Evolutionary conservation across 1,140 invertebrate genomes (phyloP).

Genomic region (Drosophila cardini): DNA sequence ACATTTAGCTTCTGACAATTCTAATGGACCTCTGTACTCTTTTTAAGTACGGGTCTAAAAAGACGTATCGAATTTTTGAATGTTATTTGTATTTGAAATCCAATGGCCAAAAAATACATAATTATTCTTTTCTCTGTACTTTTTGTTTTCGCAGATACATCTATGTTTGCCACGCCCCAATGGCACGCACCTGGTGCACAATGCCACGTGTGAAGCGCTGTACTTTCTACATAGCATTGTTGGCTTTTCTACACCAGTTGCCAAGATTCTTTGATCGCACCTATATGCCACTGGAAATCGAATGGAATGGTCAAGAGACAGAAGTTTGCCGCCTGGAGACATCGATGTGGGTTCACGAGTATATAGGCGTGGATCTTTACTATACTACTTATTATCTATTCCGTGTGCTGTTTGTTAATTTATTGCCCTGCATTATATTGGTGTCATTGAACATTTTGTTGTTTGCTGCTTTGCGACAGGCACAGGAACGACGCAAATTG

Average conservation of each 20-base stretch:
- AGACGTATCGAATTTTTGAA: no score
- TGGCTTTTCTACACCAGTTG: constrained; percentile 92
- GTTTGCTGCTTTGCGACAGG: constrained; percentile 92
- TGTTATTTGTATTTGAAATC: no score
- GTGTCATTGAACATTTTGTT: constrained; percentile 95
- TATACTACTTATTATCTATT: constrained; percentile 93
- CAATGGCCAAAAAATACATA: no score
- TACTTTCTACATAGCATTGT: constrained; percentile 90
- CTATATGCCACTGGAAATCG: constrained; percentile 85
- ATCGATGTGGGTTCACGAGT: constrained; percentile 88
- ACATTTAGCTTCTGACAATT: no score
- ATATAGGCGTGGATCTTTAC: constrained; percentile 89
- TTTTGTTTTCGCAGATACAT: constrained; percentile 87
- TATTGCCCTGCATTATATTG: constrained; percentile 94
- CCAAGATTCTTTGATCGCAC: constrained; percentile 90
- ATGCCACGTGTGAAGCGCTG: constrained; percentile 92
- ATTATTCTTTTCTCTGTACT: no score
- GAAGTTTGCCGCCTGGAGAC: constrained; percentile 87
- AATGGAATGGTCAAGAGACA: constrained; percentile 88
- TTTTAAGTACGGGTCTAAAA: no score
- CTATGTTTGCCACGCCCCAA: constrained; percentile 95
- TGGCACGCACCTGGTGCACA: constrained; percentile 94
- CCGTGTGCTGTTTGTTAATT: constrained; percentile 95
- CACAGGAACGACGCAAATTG: constrained; percentile 91
- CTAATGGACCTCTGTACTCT: no score